These are phyloP conservation scores for Serinus canaria DNA, from an alignment of 2,113 vertebrate genomes.

Conservation along the genomic window DNA sequence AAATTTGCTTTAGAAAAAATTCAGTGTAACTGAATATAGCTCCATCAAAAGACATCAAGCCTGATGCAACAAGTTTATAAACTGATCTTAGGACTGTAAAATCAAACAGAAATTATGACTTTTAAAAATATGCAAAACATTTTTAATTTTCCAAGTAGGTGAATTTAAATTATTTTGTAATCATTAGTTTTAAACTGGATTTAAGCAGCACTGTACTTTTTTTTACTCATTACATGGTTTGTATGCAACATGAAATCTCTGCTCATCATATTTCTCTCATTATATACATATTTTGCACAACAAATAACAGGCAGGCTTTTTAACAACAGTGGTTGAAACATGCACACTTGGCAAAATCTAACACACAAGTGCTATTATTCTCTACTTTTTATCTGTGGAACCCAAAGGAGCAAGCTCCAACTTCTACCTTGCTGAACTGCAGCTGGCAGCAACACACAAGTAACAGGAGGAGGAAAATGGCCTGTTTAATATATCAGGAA, in stretches of 20 bases:
- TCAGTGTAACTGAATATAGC: neutral
- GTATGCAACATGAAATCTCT: neutral
- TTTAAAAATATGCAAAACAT: neutral
- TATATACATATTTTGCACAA: neutral
- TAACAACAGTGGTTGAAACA: slow-evolving; percentile 4
- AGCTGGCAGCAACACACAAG: slow-evolving; percentile 44
- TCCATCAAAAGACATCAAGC: neutral
- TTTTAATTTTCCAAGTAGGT: neutral
- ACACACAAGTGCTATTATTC: neutral
- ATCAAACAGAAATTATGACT: neutral
- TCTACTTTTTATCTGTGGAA: neutral
- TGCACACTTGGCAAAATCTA: slow-evolving; percentile 9
- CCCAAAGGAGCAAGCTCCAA: slow-evolving; percentile 31
- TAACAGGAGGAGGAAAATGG: neutral
- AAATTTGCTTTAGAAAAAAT: neutral
- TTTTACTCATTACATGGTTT: neutral
- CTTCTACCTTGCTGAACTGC: slow-evolving; percentile 25
- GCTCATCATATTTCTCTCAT: slow-evolving; percentile 1
- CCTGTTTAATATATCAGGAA: slow-evolving; percentile 21
- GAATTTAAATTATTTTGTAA: neutral
- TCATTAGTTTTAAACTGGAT: neutral
- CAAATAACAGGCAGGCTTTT: neutral
- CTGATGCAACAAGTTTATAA: slow-evolving; percentile 18
- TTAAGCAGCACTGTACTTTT: neutral
- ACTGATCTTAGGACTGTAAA: neutral